phyloP scores from a whole-genome alignment of 2,888 invertebrate species.

The Leucophenga maculata region DNA sequence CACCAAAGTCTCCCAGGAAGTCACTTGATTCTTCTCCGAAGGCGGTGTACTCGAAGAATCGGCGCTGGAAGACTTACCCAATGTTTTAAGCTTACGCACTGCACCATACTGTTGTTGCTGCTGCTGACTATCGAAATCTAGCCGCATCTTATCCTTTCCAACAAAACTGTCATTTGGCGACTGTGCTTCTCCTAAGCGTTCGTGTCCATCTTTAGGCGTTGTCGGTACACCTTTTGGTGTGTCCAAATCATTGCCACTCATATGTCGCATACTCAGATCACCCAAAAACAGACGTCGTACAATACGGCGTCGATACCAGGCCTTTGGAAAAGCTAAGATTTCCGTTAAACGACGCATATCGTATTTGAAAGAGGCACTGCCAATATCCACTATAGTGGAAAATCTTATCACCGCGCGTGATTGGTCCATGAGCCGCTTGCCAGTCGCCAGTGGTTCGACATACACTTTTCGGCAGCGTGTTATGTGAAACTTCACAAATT shows the following conservation, averaged over 20 bases:
- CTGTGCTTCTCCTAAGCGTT: slow-evolving; percentile 24
- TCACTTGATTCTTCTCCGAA: slow-evolving; percentile 77
- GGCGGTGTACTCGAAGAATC: slow-evolving; percentile 76
- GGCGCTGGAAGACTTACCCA: slow-evolving; percentile 76
- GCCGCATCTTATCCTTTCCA: slow-evolving; percentile 75
- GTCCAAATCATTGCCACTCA: slow-evolving; percentile 52
- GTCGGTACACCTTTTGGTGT: slow-evolving; percentile 57
- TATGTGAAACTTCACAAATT: slow-evolving; percentile 96
- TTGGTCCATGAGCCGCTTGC: slow-evolving; percentile 75
- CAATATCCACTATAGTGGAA: slow-evolving; percentile 95
- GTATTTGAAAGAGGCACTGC: slow-evolving; percentile 96
- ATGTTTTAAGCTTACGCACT: slow-evolving; percentile 73
- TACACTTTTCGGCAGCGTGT: slow-evolving; percentile 92
- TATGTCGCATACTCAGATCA: slow-evolving; percentile 81
- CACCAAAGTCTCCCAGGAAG: slow-evolving; percentile 96
- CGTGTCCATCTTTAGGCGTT: slow-evolving; percentile 52
- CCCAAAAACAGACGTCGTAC: slow-evolving; percentile 94
- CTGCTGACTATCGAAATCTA: slow-evolving; percentile 74
- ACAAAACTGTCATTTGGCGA: slow-evolving; percentile 66
- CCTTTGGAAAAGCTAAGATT: slow-evolving; percentile 97
- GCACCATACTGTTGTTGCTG: slow-evolving; percentile 56
- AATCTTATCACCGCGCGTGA: slow-evolving; percentile 92
- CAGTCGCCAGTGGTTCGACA: slow-evolving; percentile 75
- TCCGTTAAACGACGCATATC: slow-evolving; percentile 98
- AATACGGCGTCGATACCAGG: slow-evolving; percentile 97